Evolutionary conservation across 2,797 vertebrate genomes (phyloP), one percentile per base, ranked within the genome.

Genomic region (Setipinna tenuifilis): DNA sequence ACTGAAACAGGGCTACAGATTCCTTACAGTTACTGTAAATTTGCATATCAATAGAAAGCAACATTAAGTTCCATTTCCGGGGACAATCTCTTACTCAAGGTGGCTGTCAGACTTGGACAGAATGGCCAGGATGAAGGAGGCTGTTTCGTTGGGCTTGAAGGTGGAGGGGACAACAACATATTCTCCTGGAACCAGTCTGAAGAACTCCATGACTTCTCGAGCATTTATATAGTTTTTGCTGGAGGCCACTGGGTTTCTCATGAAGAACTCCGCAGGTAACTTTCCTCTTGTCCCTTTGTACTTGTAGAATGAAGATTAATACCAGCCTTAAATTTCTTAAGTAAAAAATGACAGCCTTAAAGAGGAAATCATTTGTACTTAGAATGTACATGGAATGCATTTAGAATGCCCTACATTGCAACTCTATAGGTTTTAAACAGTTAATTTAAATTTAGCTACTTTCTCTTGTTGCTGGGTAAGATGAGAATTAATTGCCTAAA

Each of bases 141-240:
- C 89, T 0, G 84, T 25, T 83, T 87, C 86, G 28, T 91, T 89
- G n/a, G 89, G 82, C 0, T 62, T 0, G 11, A 3, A 83, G 2
- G 91, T 90, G 57, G 85, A 85, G 5, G 91, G 91, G 0, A 91
- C 81, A 9, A 92, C 89, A 81, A 91, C 3, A 28, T 91, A 92
- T 10, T 90, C 87, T 86, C 91, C 91, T 28, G 91, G 83, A 17
- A 80, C 71, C 59, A 92, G 85, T 10, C 9, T 78, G 62, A 91
- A 86, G 58, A 71, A 89, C 41, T 83, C 85, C 82, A 88, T 91
- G 68, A 87, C 83, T 68, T 90, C 85, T 57, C 91, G 89, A 25
- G 35, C 6, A 28, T 81, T 31, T 0, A 35, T 2, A 11, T 84
- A 87, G 11, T 0, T 48, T 50, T 81, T 87, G 14, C 65, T 82